These are phyloP conservation scores for Halcyon senegalensis DNA, from an alignment of 2,113 vertebrate genomes.

Conservation along the genomic window DNA sequence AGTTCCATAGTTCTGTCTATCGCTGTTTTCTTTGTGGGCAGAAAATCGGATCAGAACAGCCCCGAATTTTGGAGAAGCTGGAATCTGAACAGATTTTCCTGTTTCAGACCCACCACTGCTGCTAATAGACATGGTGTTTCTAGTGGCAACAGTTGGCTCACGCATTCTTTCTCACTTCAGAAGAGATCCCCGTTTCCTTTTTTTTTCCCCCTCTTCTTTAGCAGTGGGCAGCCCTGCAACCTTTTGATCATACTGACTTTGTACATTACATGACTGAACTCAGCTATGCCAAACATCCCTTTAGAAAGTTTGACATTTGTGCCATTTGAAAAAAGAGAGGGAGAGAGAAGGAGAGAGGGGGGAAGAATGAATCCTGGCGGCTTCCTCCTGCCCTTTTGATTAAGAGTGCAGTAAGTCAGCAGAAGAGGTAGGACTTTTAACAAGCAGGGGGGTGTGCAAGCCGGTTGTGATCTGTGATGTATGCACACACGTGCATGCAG, in stretches of 20 bases:
- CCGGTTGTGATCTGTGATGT: constrained; percentile 66
- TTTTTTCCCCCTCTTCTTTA: constrained; percentile 64
- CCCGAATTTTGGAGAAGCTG: background rate
- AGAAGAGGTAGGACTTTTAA: constrained; percentile 77
- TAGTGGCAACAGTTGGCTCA: constrained; percentile 57
- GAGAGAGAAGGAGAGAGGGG: constrained; percentile 57
- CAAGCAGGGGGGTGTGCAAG: constrained; percentile 59
- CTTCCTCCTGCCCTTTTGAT: constrained; percentile 82
- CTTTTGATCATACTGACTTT: constrained; percentile 82
- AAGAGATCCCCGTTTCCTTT: constrained; percentile 72
- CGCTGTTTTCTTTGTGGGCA: background rate
- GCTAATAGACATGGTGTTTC: constrained; percentile 54
- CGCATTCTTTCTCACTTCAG: constrained; percentile 74
- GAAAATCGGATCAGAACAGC: background rate
- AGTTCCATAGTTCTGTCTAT: background rate
- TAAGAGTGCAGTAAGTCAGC: constrained; percentile 78
- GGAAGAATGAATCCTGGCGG: constrained; percentile 75
- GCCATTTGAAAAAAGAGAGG: constrained; percentile 72
- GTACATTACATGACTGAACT: constrained; percentile 78
- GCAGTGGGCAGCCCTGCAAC: constrained; percentile 78
- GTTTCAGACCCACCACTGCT: constrained; percentile 26
- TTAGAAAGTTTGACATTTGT: constrained; percentile 82
- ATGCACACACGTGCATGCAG: background rate
- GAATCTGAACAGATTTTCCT: background rate
- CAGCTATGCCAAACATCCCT: constrained; percentile 79